These are phyloP conservation scores for Lepidurus couesii DNA, from an alignment of 1,140 invertebrate genomes.

Conservation along the genomic window DNA sequence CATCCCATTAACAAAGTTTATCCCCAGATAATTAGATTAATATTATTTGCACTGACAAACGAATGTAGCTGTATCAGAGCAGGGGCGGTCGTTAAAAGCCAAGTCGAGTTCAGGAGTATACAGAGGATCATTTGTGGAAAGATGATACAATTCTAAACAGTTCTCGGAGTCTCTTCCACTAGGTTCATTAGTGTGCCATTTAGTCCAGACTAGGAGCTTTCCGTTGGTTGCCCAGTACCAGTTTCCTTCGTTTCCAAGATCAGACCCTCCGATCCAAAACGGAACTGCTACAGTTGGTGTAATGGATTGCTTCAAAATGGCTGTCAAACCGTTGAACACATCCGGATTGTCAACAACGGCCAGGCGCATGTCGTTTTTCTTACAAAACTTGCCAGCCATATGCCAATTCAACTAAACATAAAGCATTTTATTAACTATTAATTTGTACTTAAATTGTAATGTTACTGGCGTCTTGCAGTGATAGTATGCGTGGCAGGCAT, in stretches of 20 bases:
- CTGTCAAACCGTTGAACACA: background rate
- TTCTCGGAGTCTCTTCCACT: background rate
- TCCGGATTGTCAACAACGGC: background rate
- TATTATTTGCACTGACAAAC: too few species aligned
- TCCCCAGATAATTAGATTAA: too few species aligned
- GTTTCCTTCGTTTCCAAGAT: background rate
- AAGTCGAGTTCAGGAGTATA: too few species aligned
- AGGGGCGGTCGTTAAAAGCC: too few species aligned
- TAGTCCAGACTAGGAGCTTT: background rate
- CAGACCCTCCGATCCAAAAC: background rate
- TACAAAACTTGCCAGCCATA: background rate
- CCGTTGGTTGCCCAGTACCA: constrained; percentile 16
- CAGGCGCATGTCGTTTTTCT: background rate
- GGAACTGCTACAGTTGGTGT: background rate
- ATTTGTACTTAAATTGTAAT: too few species aligned
- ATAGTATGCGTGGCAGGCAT: too few species aligned
- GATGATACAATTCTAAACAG: background rate
- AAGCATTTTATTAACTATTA: too few species aligned
- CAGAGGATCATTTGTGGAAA: too few species aligned
- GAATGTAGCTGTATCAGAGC: too few species aligned
- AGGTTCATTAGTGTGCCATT: background rate
- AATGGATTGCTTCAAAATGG: background rate
- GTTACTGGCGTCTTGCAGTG: too few species aligned
- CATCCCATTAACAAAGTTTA: too few species aligned
- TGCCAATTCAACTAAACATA: background rate